Evolutionary conservation across 1,140 invertebrate genomes (phyloP).

Genomic region (Oryzaephilus surinamensis): DNA sequence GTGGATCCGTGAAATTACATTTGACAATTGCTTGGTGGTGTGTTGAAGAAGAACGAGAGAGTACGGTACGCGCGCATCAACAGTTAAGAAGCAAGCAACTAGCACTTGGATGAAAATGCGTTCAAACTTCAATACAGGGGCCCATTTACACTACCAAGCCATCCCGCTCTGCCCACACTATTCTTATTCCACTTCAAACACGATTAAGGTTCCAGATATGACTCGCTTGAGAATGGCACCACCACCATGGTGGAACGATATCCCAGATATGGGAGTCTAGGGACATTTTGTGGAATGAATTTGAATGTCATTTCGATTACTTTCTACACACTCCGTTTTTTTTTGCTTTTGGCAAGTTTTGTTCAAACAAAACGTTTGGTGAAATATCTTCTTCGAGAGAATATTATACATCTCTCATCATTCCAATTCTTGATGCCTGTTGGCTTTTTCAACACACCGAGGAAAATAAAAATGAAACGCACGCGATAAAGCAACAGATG

Average conservation of each 20-base stretch:
- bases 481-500: slow-evolving; percentile 4
- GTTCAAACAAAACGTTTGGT: slow-evolving; percentile 7
- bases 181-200: slow-evolving; percentile 14
- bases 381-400: too few species aligned
- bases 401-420: too few species aligned
- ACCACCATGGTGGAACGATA: not conserved
- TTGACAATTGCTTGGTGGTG: slow-evolving; percentile 13
- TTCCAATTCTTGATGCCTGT: not conserved
- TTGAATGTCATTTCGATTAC: slow-evolving; percentile 15
- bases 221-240: slow-evolving; percentile 12
- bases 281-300: slow-evolving; percentile 11
- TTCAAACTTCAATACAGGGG: too few species aligned
- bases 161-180: too few species aligned
- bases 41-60: too few species aligned
- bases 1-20: slow-evolving; percentile 13
- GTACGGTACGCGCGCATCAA: too few species aligned
- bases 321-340: too few species aligned
- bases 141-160: too few species aligned
- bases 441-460: not conserved
- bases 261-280: slow-evolving; percentile 14
- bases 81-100: too few species aligned
- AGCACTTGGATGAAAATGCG: too few species aligned
- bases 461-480: slow-evolving; percentile 1
- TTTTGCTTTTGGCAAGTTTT: too few species aligned
- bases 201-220: slow-evolving; percentile 17